Base-by-base conservation (phyloP, 1,140 invertebrate species). In the Drosophila auraria region DNA sequence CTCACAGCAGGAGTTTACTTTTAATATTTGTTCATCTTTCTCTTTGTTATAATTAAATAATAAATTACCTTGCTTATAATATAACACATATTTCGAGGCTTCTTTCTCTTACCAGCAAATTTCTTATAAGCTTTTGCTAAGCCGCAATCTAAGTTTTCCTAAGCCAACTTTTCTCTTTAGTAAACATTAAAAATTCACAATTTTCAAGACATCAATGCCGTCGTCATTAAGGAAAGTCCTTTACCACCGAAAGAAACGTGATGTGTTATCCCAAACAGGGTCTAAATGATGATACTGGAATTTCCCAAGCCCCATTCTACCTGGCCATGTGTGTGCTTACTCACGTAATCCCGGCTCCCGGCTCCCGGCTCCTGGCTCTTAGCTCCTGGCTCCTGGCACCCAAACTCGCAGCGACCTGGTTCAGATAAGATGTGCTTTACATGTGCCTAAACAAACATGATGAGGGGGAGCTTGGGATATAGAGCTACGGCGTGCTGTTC, bases 401-500 rank as follows among this genome's bases (percentile, higher is more conserved):
- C 60, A 42, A 38, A 62, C 68, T 33, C 70, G 51, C 57, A 70
- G 78, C 64, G 76, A 75, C 84, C 83, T 69, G 86, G 73, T 64
- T 54, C 61, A 78, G 86, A 89, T 90, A 89, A 89, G 86, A 89
- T 66, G 68, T 74, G 86, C 86, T 90, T 87, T 90, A 87, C 84
- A 87, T 89, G 86, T 84, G 78, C 84, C 86, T 90, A 89, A 89
- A 77, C 87, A 89, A 89, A 90, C 86, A 90, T 36, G 64, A 50
- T 47, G 20, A 23, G 36, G 51, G 36, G 57, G 47, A 27, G 36
- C 14, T 14, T 14, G 36, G 40, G 15, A 38, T 12, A 56, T 17
- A 49, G n/a, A 36, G 20, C 54, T 40, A 12, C 33, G 23, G 53
- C 36, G 50, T 53, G 54, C 40, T 30, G 40, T 69, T 47, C 38